Conservation (phyloP, 2,888 invertebrate species). For the Euplagia quadripunctaria region DNA sequence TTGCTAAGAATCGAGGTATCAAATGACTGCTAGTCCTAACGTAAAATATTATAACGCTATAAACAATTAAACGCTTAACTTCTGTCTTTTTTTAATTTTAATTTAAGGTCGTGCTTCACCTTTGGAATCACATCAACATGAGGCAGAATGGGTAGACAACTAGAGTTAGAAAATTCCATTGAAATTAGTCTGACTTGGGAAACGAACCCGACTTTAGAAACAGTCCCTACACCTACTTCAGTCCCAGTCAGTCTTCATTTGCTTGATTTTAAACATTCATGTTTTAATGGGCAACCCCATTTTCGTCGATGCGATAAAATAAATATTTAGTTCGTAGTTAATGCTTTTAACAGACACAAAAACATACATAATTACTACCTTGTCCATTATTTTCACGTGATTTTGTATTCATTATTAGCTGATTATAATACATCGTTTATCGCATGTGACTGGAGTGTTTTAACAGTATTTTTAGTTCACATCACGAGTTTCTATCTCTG, state of each 20-base stretch:
- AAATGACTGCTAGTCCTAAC: no score
- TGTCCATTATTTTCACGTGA: neutral
- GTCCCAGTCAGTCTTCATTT: neutral
- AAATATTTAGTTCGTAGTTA: neutral
- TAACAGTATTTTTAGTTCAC: constrained; percentile 36
- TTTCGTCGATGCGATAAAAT: neutral
- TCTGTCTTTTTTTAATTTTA: no score
- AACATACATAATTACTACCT: neutral
- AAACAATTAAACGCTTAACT: no score
- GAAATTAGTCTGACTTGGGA: neutral
- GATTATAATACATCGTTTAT: neutral
- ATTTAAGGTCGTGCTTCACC: no score
- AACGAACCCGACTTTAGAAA: neutral
- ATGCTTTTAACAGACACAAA: neutral
- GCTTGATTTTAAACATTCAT: neutral
- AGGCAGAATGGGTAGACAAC: no score
- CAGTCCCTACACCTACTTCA: neutral
- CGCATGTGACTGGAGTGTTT: constrained; percentile 32
- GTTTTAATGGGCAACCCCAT: neutral
- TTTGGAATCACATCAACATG: no score
- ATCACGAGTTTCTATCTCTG: constrained; percentile 35
- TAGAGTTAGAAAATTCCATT: neutral
- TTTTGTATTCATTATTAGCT: neutral
- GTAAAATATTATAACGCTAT: no score
- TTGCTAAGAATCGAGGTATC: no score